phyloP scores from a whole-genome alignment of 2,797 vertebrate genomes.

The Holocentrus rufus region DNA sequence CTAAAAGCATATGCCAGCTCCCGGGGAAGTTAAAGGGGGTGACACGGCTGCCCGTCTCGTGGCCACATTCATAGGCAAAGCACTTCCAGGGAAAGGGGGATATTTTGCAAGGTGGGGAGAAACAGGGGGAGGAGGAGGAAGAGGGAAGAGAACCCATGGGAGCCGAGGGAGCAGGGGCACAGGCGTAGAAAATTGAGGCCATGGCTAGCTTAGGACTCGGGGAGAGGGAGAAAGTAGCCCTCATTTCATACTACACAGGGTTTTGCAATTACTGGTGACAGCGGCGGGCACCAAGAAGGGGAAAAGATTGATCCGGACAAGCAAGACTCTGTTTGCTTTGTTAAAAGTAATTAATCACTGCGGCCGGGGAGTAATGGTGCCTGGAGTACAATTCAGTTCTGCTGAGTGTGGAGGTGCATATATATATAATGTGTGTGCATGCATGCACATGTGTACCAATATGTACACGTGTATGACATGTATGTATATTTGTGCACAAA shows the following conservation, averaged over 20 bases:
- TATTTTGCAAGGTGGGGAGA: constrained; percentile 20
- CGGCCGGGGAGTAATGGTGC: constrained; percentile 67
- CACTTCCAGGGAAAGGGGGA: constrained; percentile 6
- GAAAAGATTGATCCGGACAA: constrained; percentile 79
- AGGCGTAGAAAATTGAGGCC: constrained; percentile 63
- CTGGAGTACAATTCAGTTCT: constrained; percentile 49
- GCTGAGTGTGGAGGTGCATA: constrained; percentile 45
- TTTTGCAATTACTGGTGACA: constrained; percentile 78
- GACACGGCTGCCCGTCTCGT: constrained; percentile 26
- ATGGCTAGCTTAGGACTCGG: constrained; percentile 59
- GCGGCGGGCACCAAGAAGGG: constrained; percentile 54
- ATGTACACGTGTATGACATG: constrained; percentile 19
- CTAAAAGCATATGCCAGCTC: constrained; percentile 49
- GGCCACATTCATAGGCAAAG: constrained; percentile 19
- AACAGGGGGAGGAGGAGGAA: neutral
- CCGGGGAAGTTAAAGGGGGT: constrained; percentile 34
- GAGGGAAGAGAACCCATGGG: constrained; percentile 28
- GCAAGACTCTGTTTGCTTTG: constrained; percentile 79
- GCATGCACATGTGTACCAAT: constrained; percentile 21
- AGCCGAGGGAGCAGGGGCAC: constrained; percentile 39
- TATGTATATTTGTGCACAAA: constrained; percentile 30
- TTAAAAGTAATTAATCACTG: constrained; percentile 82
- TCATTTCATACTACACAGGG: constrained; percentile 76
- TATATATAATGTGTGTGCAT: neutral
- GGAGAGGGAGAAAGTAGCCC: constrained; percentile 52